A percentile compares a stretch with the other conserved stretches of the same genome.
phyloP scores from a whole-genome alignment of 1,140 invertebrate species.

The Drosophila pachea region DNA sequence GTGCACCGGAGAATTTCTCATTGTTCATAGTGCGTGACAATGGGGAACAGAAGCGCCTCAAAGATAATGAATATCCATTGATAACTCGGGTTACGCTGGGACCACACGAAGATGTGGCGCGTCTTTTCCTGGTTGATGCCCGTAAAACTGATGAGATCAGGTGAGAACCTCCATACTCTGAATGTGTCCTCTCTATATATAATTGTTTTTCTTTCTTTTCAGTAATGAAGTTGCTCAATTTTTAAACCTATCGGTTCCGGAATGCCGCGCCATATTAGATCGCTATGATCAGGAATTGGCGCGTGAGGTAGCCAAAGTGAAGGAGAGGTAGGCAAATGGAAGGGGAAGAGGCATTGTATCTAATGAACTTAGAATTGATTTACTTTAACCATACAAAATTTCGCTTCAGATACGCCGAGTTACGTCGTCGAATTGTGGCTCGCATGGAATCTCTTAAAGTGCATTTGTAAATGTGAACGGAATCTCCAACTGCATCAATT shows the following conservation, averaged over 20 bases:
- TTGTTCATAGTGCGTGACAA: conserved; percentile 90
- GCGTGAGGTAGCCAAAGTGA: conserved; percentile 84
- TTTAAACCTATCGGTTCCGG: conserved; percentile 88
- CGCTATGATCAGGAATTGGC: conserved; percentile 89
- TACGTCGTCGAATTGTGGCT: conserved; percentile 83
- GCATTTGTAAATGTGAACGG: conserved; percentile 76
- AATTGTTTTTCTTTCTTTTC: neutral
- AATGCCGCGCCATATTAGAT: conserved; percentile 88
- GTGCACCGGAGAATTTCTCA: conserved; percentile 87
- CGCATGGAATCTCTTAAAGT: conserved; percentile 87
- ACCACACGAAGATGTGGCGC: conserved; percentile 90
- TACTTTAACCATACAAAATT: too few relatives aligned
- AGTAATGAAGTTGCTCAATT: conserved; percentile 89
- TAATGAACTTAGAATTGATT: neutral
- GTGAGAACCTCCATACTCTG: conserved; percentile 31
- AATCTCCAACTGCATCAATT: conserved; percentile 48
- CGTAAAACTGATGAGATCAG: conserved; percentile 87
- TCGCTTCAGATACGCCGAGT: conserved; percentile 83
- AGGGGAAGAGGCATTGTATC: neutral
- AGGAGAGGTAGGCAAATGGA: conserved; percentile 83
- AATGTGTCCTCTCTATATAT: neutral
- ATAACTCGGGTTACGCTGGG: conserved; percentile 88
- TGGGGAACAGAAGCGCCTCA: conserved; percentile 88
- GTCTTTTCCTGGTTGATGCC: conserved; percentile 89
- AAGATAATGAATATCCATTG: conserved; percentile 89